Percentiles rank a stretch among this genome's conserved stretches.
Evolutionary conservation across 2,797 vertebrate genomes (phyloP).

Genomic region (Mormyrus hasselquistii): DNA sequence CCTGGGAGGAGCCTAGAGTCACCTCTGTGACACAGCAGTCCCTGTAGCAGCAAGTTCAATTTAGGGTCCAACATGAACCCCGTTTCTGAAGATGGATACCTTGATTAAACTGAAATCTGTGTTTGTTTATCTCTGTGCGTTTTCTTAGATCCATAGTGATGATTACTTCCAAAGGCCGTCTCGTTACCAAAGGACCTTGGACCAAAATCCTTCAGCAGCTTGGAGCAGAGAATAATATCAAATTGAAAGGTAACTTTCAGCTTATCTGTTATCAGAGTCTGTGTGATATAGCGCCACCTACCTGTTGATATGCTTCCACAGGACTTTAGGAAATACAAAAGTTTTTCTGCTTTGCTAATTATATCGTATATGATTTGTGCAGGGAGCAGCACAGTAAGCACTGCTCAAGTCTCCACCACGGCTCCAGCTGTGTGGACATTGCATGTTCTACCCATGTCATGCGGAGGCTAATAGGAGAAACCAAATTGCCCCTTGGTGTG

Average conservation of each 20-base stretch:
- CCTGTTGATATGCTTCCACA: background rate
- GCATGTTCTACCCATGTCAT: background rate
- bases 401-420: background rate
- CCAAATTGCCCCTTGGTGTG: background rate
- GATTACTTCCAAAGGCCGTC: constrained; percentile 78
- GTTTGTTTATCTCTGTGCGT: background rate
- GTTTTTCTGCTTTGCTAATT: background rate
- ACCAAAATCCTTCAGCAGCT: constrained; percentile 75
- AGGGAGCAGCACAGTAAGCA: too few relatives aligned
- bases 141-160: constrained; percentile 75
- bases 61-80: background rate
- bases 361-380: background rate
- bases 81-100: background rate
- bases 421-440: background rate
- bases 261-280: background rate
- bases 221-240: constrained; percentile 67
- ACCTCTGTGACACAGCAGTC: background rate
- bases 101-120: background rate
- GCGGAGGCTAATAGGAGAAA: background rate
- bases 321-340: background rate
- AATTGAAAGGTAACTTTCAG: constrained; percentile 72
- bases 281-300: background rate
- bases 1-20: background rate
- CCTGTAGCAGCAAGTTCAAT: background rate
- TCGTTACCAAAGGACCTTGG: constrained; percentile 75